phyloP scores from a whole-genome alignment of 2,888 invertebrate species.

The Cistogaster globosa region DNA sequence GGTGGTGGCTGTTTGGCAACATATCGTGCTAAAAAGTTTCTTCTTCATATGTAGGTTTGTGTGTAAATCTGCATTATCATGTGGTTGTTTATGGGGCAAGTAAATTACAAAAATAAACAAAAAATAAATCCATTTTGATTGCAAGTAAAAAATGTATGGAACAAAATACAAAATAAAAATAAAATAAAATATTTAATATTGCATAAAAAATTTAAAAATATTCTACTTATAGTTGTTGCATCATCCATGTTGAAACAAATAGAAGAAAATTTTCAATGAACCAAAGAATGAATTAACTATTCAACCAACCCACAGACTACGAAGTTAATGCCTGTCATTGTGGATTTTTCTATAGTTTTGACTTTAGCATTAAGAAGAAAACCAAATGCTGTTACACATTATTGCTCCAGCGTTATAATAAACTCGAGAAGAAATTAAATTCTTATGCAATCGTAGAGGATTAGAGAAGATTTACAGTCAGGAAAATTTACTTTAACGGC shows the following conservation, averaged over 20 bases:
- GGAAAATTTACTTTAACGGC: constrained; percentile 34
- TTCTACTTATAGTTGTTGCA: constrained; percentile 27
- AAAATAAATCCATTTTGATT: constrained; percentile 23
- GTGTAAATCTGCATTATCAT: constrained; percentile 38
- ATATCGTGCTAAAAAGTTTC: neutral
- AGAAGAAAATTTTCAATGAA: constrained; percentile 22
- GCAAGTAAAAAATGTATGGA: constrained; percentile 17
- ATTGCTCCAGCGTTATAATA: neutral
- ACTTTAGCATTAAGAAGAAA: constrained; percentile 31
- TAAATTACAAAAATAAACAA: constrained; percentile 6
- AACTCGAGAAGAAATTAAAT: constrained; percentile 60
- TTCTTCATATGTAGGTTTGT: constrained; percentile 10
- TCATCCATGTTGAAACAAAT: constrained; percentile 56
- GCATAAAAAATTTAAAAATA: constrained; percentile 16
- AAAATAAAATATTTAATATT: neutral
- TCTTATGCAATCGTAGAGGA: constrained; percentile 65
- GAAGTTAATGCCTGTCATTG: constrained; percentile 72
- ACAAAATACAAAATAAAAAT: neutral
- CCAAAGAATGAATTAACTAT: constrained; percentile 21
- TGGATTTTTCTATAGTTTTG: constrained; percentile 60
- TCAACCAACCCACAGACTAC: constrained; percentile 39
- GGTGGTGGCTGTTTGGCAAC: neutral
- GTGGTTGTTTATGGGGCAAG: constrained; percentile 57
- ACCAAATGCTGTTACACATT: neutral
- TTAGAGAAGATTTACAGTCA: constrained; percentile 62